Conservation (phyloP, 1,140 invertebrate species). For the Orussus abietinus region DNA sequence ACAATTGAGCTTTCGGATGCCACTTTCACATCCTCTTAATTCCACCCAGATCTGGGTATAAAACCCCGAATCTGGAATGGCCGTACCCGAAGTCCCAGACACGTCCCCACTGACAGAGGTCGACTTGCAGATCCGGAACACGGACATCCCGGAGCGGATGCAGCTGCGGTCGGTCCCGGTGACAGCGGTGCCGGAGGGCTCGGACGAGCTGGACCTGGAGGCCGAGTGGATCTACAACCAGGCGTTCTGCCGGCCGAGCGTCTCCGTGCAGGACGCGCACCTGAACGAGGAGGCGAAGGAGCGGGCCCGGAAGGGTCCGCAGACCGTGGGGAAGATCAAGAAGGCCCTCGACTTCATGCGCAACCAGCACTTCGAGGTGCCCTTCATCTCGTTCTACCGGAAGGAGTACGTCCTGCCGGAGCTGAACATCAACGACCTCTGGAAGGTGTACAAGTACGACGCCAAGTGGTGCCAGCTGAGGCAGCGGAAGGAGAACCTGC, state of each 20-base stretch:
- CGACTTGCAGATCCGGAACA: conserved; percentile 71
- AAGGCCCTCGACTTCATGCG: conserved; percentile 95
- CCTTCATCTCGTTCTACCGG: conserved; percentile 97
- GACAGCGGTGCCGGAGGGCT: conserved; percentile 74
- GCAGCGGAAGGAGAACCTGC: conserved; percentile 80
- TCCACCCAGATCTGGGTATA: no score
- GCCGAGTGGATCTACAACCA: conserved; percentile 97
- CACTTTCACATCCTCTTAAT: no score
- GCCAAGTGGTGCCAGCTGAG: conserved; percentile 95
- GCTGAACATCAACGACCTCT: conserved; percentile 91
- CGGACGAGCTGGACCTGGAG: conserved; percentile 88
- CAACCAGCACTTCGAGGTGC: conserved; percentile 92
- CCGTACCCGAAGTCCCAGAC: no score
- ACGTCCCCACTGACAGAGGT: no score
- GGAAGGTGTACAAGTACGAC: conserved; percentile 95
- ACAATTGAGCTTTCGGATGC: no score
- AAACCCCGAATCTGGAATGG: no score
- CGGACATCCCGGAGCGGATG: conserved; percentile 89
- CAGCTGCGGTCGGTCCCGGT: conserved; percentile 85
- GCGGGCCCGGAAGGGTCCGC: conserved; percentile 57
- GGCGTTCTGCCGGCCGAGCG: conserved; percentile 79
- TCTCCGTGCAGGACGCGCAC: conserved; percentile 71
- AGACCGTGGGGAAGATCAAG: conserved; percentile 82
- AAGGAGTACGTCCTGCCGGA: conserved; percentile 97
- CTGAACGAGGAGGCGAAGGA: conserved; percentile 57